Evolutionary conservation across 2,888 invertebrate genomes (phyloP), one percentile per base, ranked within the genome.

Genomic region (Pilophorus perplexus): DNA sequence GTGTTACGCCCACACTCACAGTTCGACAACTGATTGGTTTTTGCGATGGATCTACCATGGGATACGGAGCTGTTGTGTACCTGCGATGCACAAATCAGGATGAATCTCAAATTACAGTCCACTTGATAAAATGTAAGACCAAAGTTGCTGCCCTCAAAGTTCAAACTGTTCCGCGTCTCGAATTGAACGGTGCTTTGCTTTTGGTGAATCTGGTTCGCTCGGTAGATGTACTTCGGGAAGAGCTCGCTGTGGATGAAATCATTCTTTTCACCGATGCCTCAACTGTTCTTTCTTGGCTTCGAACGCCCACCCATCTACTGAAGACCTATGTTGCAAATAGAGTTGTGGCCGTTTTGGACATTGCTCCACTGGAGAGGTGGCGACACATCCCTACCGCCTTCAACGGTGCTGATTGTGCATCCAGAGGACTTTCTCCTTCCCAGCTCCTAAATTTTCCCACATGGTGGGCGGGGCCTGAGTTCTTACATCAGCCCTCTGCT

Each of bases 111-210:
- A 28, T 62, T 6, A 28, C 44, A 2, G 27, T 46, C 8, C 16
- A 6, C 8, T 27, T 62, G 1, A 8, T 62, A 5, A 46, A 44
- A 37, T 25, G 46, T 27, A 62, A 62, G 37, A 62, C 62, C 3
- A 62, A 62, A 16, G 62, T 62, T 18, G 62, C 62, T 18, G 46
- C 62, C 1, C 46, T 62, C 28, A 25, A 46, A 28, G 27, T 20
- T 10, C 33, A 46, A 27, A 46, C 46, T 3, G 2, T 62, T 62
- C 62, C 46, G 8, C 44, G 46, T 5, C 20, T 62, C 8, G 62
- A 62, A 20, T 23, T 62, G 4, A 25, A 14, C 27, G 62, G 44
- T 1, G 60, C 44, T 10, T 2, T 60, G 8, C 16, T 44, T 5
- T 6, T 60, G 25, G 42, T 20, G 4, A 60, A 44, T 23, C 12